phyloP scores from a whole-genome alignment of 1,140 invertebrate species.

The Hyles euphorbiae region DNA sequence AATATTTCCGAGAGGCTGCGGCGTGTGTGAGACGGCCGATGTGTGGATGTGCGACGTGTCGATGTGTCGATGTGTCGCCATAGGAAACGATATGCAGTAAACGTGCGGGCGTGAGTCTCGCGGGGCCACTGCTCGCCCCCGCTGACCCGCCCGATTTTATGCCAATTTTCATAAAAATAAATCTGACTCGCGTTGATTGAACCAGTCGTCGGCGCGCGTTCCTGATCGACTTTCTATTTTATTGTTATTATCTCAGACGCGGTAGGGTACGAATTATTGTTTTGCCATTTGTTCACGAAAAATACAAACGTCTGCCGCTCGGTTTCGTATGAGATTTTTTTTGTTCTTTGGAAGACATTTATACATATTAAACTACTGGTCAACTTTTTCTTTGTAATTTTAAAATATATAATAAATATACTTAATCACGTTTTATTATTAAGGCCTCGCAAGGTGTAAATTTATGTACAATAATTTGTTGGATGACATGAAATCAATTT shows the following conservation, averaged over 20 bases:
- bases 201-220: constrained; percentile 62
- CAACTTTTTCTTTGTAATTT: too few species aligned
- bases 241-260: constrained; percentile 70
- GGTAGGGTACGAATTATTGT: constrained; percentile 71
- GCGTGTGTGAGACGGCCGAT: constrained; percentile 20
- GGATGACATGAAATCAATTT: constrained; percentile 2
- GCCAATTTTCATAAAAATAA: constrained; percentile 76
- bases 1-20: constrained; percentile 61
- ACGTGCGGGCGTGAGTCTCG: constrained; percentile 68
- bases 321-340: background rate
- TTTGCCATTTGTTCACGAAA: constrained; percentile 65
- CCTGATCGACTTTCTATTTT: constrained; percentile 69
- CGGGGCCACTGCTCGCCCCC: constrained; percentile 53
- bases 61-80: constrained; percentile 15
- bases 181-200: constrained; percentile 72
- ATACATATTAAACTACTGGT: too few species aligned
- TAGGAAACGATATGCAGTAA: constrained; percentile 73
- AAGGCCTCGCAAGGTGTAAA: too few species aligned
- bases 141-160: constrained; percentile 69
- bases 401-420: too few species aligned
- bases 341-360: too few species aligned
- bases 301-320: constrained; percentile 29
- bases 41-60: constrained; percentile 20
- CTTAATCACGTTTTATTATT: too few species aligned
- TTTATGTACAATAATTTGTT: too few species aligned